Percentiles rank a stretch among this genome's conserved stretches.
These are phyloP conservation scores for Acleris literana DNA, from an alignment of 2,888 invertebrate genomes.

Conservation along the genomic window DNA sequence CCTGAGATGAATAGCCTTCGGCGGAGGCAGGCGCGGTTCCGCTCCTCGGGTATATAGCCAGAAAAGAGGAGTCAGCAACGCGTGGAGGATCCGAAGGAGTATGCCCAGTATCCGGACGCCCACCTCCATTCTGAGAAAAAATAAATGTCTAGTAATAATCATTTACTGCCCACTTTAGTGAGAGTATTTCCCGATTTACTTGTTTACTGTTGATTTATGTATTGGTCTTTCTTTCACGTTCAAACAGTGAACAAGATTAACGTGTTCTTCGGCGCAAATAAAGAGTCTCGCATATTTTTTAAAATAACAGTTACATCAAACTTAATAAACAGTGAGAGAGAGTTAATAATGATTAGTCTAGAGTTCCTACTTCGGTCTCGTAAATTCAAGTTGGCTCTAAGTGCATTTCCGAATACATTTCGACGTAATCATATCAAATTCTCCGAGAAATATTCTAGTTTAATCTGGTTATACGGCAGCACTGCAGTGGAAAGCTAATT, in stretches of 20 bases:
- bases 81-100: slow-evolving; percentile 65
- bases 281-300: too few species aligned
- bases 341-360: too few species aligned
- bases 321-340: too few species aligned
- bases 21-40: slow-evolving; percentile 64
- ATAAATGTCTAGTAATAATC: not conserved
- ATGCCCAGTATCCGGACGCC: slow-evolving; percentile 71
- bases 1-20: slow-evolving; percentile 77
- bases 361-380: too few species aligned
- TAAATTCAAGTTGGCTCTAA: not conserved
- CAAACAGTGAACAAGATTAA: too few species aligned
- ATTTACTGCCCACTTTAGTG: too few species aligned
- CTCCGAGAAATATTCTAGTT: slow-evolving; percentile 7
- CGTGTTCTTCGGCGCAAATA: too few species aligned
- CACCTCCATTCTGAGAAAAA: slow-evolving; percentile 69
- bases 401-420: slow-evolving; percentile 7
- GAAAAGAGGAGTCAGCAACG: slow-evolving; percentile 64
- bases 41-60: slow-evolving; percentile 59
- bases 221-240: not conserved
- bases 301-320: too few species aligned
- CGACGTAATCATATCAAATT: slow-evolving; percentile 23
- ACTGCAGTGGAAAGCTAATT: slow-evolving; percentile 27
- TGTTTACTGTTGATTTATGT: not conserved
- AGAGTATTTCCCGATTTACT: too few species aligned
- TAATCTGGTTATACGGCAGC: slow-evolving; percentile 11